A percentile compares a stretch with the other conserved stretches of the same genome.
phyloP scores from a whole-genome alignment of 2,113 vertebrate genomes.

The Condylura cristata region DNA sequence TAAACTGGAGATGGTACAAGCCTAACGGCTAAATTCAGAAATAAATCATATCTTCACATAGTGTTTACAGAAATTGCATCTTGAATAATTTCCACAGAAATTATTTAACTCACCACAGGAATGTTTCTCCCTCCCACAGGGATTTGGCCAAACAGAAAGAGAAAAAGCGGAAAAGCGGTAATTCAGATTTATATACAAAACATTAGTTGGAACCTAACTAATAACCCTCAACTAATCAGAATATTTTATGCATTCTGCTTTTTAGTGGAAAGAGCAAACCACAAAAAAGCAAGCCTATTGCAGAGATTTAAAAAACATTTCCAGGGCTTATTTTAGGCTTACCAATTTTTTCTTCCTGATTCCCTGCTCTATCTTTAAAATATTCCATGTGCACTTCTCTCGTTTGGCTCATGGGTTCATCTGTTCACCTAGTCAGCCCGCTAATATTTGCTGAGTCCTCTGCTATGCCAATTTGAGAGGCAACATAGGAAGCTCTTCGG shows the following conservation, averaged over 20 bases:
- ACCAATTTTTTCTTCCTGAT: background rate
- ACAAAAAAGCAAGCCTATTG: slow-evolving; percentile 61
- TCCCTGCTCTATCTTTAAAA: slow-evolving; percentile 43
- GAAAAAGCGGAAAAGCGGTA: slow-evolving; percentile 1
- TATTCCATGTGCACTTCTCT: background rate
- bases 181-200: slow-evolving; percentile 63
- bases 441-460: background rate
- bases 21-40: slow-evolving; percentile 10
- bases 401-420: background rate
- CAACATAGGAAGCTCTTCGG: background rate
- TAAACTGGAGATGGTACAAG: slow-evolving; percentile 60
- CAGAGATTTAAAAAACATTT: slow-evolving; percentile 59
- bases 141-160: slow-evolving; percentile 43
- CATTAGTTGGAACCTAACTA: slow-evolving; percentile 61
- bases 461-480: background rate
- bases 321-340: slow-evolving; percentile 50
- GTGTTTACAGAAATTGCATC: slow-evolving; percentile 62
- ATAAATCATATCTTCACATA: slow-evolving; percentile 61
- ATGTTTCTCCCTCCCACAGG: slow-evolving; percentile 53
- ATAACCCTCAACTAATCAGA: slow-evolving; percentile 71
- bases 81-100: slow-evolving; percentile 72
- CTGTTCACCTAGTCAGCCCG: too few species aligned
- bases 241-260: slow-evolving; percentile 67
- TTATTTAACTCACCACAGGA: slow-evolving; percentile 68
- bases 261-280: slow-evolving; percentile 61